Base-by-base conservation (phyloP, 2,888 invertebrate species). In the Callosobruchus maculatus region DNA sequence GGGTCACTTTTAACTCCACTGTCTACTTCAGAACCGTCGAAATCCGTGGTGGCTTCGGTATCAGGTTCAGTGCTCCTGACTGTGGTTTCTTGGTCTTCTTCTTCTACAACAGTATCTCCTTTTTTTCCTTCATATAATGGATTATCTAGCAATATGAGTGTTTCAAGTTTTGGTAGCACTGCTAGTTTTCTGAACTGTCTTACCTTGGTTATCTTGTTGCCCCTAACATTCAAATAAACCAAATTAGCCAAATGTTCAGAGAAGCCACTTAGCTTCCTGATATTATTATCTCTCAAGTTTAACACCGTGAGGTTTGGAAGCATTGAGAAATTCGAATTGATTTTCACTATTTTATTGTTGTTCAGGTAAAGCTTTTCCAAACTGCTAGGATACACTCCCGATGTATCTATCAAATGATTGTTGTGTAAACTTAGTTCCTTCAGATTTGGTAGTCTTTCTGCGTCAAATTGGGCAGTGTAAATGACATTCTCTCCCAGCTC, bases 341-440 rank as follows among this genome's bases (percentile, higher is more conserved):
- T 78, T 20, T 76, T 81, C 5, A 73, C 77, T 22, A 84, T 84
- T 72, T 81, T 80, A 72, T 84, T 84, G 66, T 78, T 76, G 0
- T 81, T 83, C 74, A 95, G 85, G 84, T 94, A 96, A 0, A 97
- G 86, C 79, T 93, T 92, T 80, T 93, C 92, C 77, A 96, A 78
- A 31, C 85, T 87, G 0, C 87, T 85, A 70, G 90, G 91, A 75
- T 89, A 85, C 0, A 88, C 82, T 71, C 89, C 87, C 0, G 83
- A 79, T 0, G 90, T 85, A 22, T 89, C 89, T 5, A 84, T 82
- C 49, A 89, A 85, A 0, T 84, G 76, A 81, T 92, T 83, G 89
- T 90, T 87, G 72, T 90, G 85, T 67, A 92, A 85, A 81, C 91
- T 91, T 66, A 92, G 82, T 71, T 88, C 88, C 82, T 85, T 89